Evolutionary conservation across 2,888 invertebrate genomes (phyloP).

Genomic region (Drosophila tanythrix): DNA sequence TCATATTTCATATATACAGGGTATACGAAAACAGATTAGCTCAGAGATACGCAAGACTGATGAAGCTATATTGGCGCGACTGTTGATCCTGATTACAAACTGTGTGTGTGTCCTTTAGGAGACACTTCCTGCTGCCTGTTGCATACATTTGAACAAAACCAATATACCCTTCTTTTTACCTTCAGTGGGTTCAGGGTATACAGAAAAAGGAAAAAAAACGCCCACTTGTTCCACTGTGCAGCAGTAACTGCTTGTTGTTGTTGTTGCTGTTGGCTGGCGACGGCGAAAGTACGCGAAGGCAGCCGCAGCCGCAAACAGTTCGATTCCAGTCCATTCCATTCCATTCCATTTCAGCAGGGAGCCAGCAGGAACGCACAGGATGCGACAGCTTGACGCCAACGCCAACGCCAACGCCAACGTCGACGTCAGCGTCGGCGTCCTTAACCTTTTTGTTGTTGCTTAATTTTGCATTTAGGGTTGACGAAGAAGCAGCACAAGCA

Average conservation of each 20-base stretch:
- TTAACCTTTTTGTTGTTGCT: conserved; percentile 67
- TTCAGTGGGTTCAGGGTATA: too few relatives aligned
- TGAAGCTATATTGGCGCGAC: neutral
- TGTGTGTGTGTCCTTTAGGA: neutral
- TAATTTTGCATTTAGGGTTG: conserved; percentile 78
- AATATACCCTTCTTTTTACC: neutral
- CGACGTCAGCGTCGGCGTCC: conserved; percentile 6
- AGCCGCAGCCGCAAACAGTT: conserved; percentile 51
- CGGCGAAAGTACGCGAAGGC: conserved; percentile 47
- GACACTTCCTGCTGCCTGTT: neutral
- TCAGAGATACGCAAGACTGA: neutral
- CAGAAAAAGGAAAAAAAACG: neutral
- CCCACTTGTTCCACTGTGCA: conserved; percentile 30
- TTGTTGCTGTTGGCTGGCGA: conserved; percentile 23
- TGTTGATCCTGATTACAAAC: neutral
- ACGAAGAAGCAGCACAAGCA: conserved; percentile 11
- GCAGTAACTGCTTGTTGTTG: conserved; percentile 9
- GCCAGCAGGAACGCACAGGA: conserved; percentile 11
- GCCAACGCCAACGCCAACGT: conserved; percentile 10
- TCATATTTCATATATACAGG: neutral
- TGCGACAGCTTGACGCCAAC: conserved; percentile 68
- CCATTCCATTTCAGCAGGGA: conserved; percentile 47
- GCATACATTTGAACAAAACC: neutral
- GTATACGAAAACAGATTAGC: neutral
- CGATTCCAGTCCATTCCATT: conserved; percentile 51